These are phyloP conservation scores for Diaprepes abbreviatus DNA, from an alignment of 2,888 invertebrate species.

Conservation along the genomic window DNA sequence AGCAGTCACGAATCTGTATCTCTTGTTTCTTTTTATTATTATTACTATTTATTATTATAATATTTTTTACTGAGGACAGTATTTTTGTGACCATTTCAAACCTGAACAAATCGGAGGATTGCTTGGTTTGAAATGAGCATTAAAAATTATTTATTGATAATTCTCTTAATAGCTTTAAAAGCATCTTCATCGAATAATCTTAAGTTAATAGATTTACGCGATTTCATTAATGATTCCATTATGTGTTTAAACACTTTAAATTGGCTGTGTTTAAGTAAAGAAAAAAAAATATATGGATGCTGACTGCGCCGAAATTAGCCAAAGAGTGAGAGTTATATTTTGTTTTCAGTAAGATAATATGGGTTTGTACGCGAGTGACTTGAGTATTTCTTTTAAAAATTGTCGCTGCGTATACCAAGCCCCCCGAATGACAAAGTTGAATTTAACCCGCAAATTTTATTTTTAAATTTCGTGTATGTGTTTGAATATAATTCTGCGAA, in stretches of 20 bases:
- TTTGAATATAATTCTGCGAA: no score
- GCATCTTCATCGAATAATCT: slow-evolving; percentile 18
- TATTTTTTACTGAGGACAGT: slow-evolving; percentile 37
- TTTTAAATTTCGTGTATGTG: no score
- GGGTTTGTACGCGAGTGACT: slow-evolving; percentile 63
- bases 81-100: background rate
- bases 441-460: slow-evolving; percentile 19
- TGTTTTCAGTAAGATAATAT: slow-evolving; percentile 62
- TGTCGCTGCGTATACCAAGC: slow-evolving; percentile 20
- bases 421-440: slow-evolving; percentile 9
- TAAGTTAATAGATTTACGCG: slow-evolving; percentile 7
- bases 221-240: slow-evolving; percentile 16
- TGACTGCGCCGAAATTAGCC: slow-evolving; percentile 57
- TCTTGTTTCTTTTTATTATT: slow-evolving; percentile 36
- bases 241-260: slow-evolving; percentile 18
- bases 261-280: slow-evolving; percentile 38
- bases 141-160: background rate
- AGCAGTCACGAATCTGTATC: slow-evolving; percentile 58
- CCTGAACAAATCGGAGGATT: background rate
- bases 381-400: slow-evolving; percentile 46
- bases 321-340: slow-evolving; percentile 60
- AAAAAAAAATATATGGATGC: slow-evolving; percentile 58
- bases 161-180: slow-evolving; percentile 26
- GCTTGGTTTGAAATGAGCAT: no score
- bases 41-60: no score